Percentiles rank a stretch among this genome's conserved stretches.
These are phyloP conservation scores for Epicauta chinensis DNA, from an alignment of 1,140 invertebrate species.

Conservation along the genomic window DNA sequence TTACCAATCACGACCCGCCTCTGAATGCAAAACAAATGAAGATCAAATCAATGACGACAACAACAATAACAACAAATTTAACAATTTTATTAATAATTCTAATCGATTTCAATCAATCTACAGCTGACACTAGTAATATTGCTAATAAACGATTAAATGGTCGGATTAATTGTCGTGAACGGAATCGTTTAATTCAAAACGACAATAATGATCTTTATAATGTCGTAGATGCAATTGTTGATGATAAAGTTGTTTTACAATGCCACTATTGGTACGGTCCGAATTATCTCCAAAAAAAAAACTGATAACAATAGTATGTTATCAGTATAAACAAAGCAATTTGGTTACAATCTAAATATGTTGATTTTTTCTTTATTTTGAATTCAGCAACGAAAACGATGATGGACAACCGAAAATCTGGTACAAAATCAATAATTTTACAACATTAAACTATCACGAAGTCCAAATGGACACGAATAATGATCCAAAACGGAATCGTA, in stretches of 20 bases:
- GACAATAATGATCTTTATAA: slow-evolving; percentile 45
- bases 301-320: too few relatives aligned
- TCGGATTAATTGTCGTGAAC: slow-evolving; percentile 42
- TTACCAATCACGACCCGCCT: slow-evolving; percentile 5
- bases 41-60: slow-evolving; percentile 10
- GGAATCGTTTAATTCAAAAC: slow-evolving; percentile 40
- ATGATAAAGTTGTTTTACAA: slow-evolving; percentile 42
- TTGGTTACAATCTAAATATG: not conserved
- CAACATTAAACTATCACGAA: slow-evolving; percentile 35
- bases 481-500: slow-evolving; percentile 41
- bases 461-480: slow-evolving; percentile 39
- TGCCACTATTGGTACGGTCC: slow-evolving; percentile 46
- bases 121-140: too few relatives aligned
- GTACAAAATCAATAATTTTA: slow-evolving; percentile 45
- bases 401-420: slow-evolving; percentile 45
- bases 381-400: slow-evolving; percentile 38
- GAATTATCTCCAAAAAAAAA: too few relatives aligned
- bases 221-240: slow-evolving; percentile 42
- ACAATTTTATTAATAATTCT: too few relatives aligned
- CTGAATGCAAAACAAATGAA: slow-evolving; percentile 6
- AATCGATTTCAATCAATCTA: too few relatives aligned
- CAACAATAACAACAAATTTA: slow-evolving; percentile 4
- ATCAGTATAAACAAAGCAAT: too few relatives aligned
- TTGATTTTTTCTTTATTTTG: not conserved
- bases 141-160: too few relatives aligned